Base-by-base conservation (phyloP, 2,888 invertebrate species). In the Clunio marinus region DNA sequence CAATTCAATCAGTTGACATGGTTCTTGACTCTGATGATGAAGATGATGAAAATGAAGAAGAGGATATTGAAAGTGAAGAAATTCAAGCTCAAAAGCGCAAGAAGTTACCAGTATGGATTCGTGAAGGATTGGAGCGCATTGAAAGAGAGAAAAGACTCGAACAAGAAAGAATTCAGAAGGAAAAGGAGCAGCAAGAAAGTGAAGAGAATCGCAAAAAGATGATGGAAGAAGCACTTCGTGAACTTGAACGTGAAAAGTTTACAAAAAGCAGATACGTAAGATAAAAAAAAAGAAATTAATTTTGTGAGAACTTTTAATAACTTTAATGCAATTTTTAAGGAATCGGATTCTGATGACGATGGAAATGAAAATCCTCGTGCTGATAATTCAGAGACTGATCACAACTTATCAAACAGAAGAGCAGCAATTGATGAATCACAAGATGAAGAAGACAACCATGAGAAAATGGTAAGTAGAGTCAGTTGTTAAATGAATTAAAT, bases 211-310 rank as follows among this genome's bases (percentile, higher is more conserved):
- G 66, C 1, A 66, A 66, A 32, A 28, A 66, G 7, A 2, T 55
- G 10, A 55, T 55, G 55, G 55, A 51, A 24, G 55, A 66, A 35
- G 66, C 66, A 13, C 17, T 66, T 4, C 28, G 15, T 22, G 66
- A 66, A 25, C 27, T 66, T 28, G 66, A 66, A 51, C 55, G 28
- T 13, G 66, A 66, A 24, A 65, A 65, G 24, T 13, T 27, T n/a
- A 4, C 22, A 13, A 66, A 66, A 51, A 66, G 66, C 66, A 66
- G 55, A 66, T 66, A 35, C 27, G 66, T 66, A 32, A 55, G 66
- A 4, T 20, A 20, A 28, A n/a, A n/a, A n/a, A n/a, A n/a, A n/a
- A n/a, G n/a, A n/a, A n/a, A n/a, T n/a, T n/a, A n/a, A n/a, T n/a
- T n/a, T n/a, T n/a, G n/a, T n/a, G n/a, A n/a, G n/a, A n/a, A n/a